Evolutionary conservation across 1,140 invertebrate genomes (phyloP).

Genomic region (Zaprionus kolodkinae): DNA sequence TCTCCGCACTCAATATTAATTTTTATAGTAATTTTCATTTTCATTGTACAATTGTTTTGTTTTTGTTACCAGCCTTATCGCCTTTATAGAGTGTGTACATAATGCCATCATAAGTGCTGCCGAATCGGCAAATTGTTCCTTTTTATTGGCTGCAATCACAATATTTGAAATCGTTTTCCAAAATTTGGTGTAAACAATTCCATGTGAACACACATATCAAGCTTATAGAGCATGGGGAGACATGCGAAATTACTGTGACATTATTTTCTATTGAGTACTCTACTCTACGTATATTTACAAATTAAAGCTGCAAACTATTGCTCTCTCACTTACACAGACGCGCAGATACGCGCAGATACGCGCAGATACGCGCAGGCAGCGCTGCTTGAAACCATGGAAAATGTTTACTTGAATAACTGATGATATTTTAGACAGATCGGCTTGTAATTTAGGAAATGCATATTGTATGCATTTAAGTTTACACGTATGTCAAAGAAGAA

Average conservation of each 20-base stretch:
- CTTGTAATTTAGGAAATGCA: too few species aligned
- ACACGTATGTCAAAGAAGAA: too few species aligned
- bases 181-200: background rate
- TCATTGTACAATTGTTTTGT: conserved; percentile 42
- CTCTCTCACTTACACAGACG: background rate
- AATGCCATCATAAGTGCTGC: background rate
- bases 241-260: background rate
- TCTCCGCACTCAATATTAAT: conserved; percentile 39
- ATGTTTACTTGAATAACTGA: too few species aligned
- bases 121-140: background rate
- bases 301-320: background rate
- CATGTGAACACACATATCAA: background rate
- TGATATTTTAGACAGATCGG: too few species aligned
- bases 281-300: background rate
- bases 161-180: background rate
- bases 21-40: conserved; percentile 63
- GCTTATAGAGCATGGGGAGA: background rate
- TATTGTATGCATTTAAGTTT: too few species aligned
- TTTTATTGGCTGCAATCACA: conserved; percentile 1
- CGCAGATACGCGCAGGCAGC: too few species aligned
- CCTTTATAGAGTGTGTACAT: conserved; percentile 2
- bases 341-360: too few species aligned
- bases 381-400: too few species aligned
- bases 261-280: background rate
- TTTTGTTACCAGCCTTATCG: conserved; percentile 43